These are phyloP conservation scores for Hanleya hanleyi DNA, from an alignment of 2,888 invertebrate species.

Conservation along the genomic window DNA sequence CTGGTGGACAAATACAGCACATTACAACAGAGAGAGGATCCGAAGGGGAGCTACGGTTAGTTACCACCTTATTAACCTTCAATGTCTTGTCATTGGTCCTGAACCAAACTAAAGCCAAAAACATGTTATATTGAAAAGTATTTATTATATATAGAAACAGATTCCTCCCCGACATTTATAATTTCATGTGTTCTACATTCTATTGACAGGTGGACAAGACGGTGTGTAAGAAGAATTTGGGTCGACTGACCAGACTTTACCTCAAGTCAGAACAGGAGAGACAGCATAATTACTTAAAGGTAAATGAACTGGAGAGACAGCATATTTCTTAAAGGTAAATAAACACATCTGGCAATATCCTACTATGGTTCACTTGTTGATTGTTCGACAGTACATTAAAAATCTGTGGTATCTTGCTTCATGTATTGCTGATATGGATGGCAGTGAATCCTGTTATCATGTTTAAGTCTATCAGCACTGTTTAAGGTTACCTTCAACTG, in stretches of 20 bases:
- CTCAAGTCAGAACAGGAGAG: conserved; percentile 98
- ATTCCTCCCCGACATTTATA: no score
- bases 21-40: conserved; percentile 99
- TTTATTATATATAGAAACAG: no score
- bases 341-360: not conserved
- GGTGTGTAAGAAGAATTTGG: conserved; percentile 99
- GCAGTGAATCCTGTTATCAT: no score
- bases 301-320: conserved; percentile 56
- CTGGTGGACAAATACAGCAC: conserved; percentile 99
- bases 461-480: no score
- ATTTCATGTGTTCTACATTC: not conserved
- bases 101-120: no score
- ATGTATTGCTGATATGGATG: no score
- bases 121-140: no score
- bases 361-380: not conserved
- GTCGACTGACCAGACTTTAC: conserved; percentile 96
- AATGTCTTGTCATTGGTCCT: no score
- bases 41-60: conserved; percentile 95
- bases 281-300: conserved; percentile 98
- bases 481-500: no score
- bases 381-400: no score
- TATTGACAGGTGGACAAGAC: conserved; percentile 96
- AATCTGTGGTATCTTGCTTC: no score
- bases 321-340: not conserved
- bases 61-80: conserved; percentile 11